Evolutionary conservation across 2,888 invertebrate genomes (phyloP).

Genomic region (Agriopis leucophaearia): DNA sequence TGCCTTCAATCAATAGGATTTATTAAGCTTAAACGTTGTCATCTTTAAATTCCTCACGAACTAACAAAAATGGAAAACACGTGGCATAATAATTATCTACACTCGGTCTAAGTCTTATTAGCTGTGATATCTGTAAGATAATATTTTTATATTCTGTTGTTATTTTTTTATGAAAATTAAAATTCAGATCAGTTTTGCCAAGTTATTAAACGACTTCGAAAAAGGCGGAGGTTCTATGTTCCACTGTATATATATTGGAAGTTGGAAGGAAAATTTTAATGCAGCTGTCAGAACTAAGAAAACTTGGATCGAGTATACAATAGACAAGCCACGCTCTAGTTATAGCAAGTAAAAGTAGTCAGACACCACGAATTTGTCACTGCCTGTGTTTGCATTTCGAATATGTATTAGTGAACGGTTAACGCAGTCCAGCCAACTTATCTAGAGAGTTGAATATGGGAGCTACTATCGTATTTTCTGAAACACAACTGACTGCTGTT

Average conservation of each 20-base stretch:
- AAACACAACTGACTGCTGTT: not conserved
- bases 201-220: too few species aligned
- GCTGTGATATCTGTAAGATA: too few species aligned
- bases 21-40: not conserved
- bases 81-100: constrained; percentile 6
- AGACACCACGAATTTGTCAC: constrained; percentile 34
- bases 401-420: constrained; percentile 13
- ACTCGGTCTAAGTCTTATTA: too few species aligned
- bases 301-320: too few species aligned
- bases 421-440: not conserved
- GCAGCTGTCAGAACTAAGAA: too few species aligned
- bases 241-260: too few species aligned
- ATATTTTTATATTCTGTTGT: too few species aligned
- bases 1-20: not conserved
- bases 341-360: constrained; percentile 35
- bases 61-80: constrained; percentile 16
- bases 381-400: constrained; percentile 27
- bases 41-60: constrained; percentile 11
- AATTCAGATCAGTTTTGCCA: too few species aligned
- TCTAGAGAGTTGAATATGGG: not conserved
- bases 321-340: constrained; percentile 29
- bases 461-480: not conserved
- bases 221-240: too few species aligned
- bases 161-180: too few species aligned
- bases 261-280: too few species aligned